phyloP scores from a whole-genome alignment of 2,797 vertebrate genomes.

The Crenuchus spilurus region DNA sequence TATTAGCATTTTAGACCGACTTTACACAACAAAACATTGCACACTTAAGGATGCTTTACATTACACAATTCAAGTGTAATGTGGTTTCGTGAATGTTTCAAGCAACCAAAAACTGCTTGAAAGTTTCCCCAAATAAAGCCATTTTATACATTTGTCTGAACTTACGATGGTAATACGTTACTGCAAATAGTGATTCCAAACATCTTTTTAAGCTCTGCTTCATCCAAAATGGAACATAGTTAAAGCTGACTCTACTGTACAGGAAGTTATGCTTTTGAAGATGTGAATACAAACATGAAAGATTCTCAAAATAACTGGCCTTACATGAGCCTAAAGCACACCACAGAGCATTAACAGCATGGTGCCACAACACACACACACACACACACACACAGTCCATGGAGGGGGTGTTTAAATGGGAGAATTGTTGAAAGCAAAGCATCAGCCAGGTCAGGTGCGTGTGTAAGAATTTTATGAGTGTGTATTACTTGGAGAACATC shows the following conservation, averaged over 20 bases:
- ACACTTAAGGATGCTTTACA: no score
- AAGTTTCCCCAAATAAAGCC: no score
- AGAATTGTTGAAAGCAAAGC: conserved; percentile 56
- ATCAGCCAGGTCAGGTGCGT: conserved; percentile 3
- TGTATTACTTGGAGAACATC: background rate
- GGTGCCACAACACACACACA: conserved; percentile 24
- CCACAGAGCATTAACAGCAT: conserved; percentile 61
- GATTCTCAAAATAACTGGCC: conserved; percentile 61
- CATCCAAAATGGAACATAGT: background rate
- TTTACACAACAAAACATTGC: no score
- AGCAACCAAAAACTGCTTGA: no score
- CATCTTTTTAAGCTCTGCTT: no score
- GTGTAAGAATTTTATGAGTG: conserved; percentile 1
- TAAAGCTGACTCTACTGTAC: background rate
- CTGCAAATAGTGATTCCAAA: no score
- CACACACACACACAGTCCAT: conserved; percentile 52
- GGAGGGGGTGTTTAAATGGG: conserved; percentile 21
- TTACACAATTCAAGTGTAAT: no score
- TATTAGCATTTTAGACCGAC: no score
- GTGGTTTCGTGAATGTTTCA: no score
- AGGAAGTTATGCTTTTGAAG: conserved; percentile 10
- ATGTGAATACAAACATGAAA: conserved; percentile 52
- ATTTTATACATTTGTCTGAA: no score
- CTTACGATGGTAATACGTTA: no score
- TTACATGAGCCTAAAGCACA: conserved; percentile 53